A percentile compares a stretch with the other conserved stretches of the same genome.
phyloP scores from a whole-genome alignment of 2,888 invertebrate genomes.

The Acanthosepion lycidas region DNA sequence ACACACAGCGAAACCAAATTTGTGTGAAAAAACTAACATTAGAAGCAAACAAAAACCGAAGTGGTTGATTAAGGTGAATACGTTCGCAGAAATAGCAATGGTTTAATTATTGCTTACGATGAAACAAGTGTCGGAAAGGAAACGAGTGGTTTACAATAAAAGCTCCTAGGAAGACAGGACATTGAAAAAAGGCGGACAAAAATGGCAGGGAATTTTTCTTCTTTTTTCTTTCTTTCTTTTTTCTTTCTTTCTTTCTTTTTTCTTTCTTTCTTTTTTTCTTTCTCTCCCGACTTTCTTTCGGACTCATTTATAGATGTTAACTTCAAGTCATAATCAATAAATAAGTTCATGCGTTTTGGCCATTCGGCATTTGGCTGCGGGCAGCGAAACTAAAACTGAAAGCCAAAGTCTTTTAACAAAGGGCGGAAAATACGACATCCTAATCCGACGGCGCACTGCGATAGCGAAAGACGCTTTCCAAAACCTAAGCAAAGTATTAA shows the following conservation, averaged over 20 bases:
- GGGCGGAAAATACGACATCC: too few species aligned
- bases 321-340: not conserved
- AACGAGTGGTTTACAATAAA: not conserved
- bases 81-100: not conserved
- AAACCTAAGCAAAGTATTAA: too few species aligned
- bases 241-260: not conserved
- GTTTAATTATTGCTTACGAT: not conserved
- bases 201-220: not conserved
- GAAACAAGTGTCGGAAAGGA: not conserved
- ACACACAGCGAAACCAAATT: not conserved
- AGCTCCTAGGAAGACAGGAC: not conserved
- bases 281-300: not conserved
- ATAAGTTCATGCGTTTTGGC: not conserved
- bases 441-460: too few species aligned
- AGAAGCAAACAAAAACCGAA: not conserved
- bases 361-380: not conserved
- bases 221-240: not conserved
- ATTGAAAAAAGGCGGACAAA: not conserved
- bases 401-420: too few species aligned
- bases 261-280: not conserved
- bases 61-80: not conserved
- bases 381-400: too few species aligned
- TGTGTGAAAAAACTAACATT: not conserved
- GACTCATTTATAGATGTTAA: not conserved
- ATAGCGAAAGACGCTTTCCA: too few species aligned